A percentile compares a stretch with the other conserved stretches of the same genome.
These are phyloP conservation scores for Hylomyscus alleni DNA, from an alignment of 2,797 vertebrate genomes.

Conservation along the genomic window DNA sequence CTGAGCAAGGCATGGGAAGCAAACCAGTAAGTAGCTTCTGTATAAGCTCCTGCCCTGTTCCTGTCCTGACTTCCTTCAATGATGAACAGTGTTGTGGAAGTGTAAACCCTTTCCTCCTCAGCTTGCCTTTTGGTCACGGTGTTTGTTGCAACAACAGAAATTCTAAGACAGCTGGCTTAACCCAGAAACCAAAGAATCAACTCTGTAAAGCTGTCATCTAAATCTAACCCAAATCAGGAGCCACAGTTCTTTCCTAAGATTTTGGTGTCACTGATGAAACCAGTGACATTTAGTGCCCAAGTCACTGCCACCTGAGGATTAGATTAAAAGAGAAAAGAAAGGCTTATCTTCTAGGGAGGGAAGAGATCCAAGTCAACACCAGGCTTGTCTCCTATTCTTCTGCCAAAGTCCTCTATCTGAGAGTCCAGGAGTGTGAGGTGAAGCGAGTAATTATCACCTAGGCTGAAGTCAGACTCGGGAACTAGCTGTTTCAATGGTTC, in stretches of 20 bases:
- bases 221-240: slow-evolving; percentile 82
- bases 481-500: slow-evolving; percentile 11
- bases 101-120: background rate
- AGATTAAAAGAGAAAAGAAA: slow-evolving; percentile 77
- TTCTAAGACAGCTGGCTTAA: slow-evolving; percentile 45
- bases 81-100: background rate
- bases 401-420: slow-evolving; percentile 30
- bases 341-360: slow-evolving; percentile 59
- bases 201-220: slow-evolving; percentile 73
- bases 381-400: slow-evolving; percentile 56
- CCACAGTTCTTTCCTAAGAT: slow-evolving; percentile 75
- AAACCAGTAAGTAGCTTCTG: background rate
- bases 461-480: slow-evolving; percentile 53
- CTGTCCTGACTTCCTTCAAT: background rate
- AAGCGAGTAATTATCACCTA: slow-evolving; percentile 4
- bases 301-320: slow-evolving; percentile 75
- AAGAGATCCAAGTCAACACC: slow-evolving; percentile 65
- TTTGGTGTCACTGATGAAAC: slow-evolving; percentile 80
- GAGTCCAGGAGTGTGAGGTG: slow-evolving; percentile 18
- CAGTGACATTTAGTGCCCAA: slow-evolving; percentile 75
- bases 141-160: background rate
- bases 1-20: background rate
- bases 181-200: slow-evolving; percentile 75
- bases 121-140: background rate
- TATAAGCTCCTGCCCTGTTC: background rate